Conservation (phyloP, 2,797 vertebrate species). For the Antennarius maculatus region DNA sequence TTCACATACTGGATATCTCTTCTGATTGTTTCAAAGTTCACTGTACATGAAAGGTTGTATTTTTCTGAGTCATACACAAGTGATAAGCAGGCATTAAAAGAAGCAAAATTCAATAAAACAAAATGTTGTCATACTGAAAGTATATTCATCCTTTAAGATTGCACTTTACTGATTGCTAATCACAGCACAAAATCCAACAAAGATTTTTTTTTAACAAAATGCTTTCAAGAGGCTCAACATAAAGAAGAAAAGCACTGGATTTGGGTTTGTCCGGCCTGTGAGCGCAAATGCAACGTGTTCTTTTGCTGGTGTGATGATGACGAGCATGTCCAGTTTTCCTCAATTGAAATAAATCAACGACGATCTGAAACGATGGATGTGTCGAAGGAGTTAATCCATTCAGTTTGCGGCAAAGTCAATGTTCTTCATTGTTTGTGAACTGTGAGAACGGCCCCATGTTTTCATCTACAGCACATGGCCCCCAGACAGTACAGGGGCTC, state of each 20-base stretch:
- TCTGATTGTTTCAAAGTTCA: slow-evolving; percentile 77
- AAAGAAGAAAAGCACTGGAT: slow-evolving; percentile 56
- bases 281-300: slow-evolving; percentile 20
- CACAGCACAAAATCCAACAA: slow-evolving; percentile 82
- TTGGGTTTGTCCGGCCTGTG: slow-evolving; percentile 32
- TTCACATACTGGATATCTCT: slow-evolving; percentile 69
- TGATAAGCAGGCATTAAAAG: slow-evolving; percentile 67
- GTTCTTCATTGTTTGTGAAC: slow-evolving; percentile 57
- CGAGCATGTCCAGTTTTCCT: slow-evolving; percentile 28
- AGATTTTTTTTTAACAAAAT: slow-evolving; percentile 57
- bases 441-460: slow-evolving; percentile 35
- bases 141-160: slow-evolving; percentile 80
- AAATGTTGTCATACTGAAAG: slow-evolving; percentile 73
- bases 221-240: slow-evolving; percentile 70
- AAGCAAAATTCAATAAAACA: slow-evolving; percentile 65
- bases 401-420: slow-evolving; percentile 40
- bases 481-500: slow-evolving; percentile 30
- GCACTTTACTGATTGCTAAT: slow-evolving; percentile 86
- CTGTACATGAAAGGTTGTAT: slow-evolving; percentile 72
- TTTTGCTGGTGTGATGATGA: slow-evolving; percentile 68
- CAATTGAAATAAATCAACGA: slow-evolving; percentile 38
- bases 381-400: slow-evolving; percentile 56
- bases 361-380: slow-evolving; percentile 33
- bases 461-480: slow-evolving; percentile 8
- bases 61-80: slow-evolving; percentile 66